phyloP scores from a whole-genome alignment of 2,113 vertebrate genomes.

The Upupa epops region DNA sequence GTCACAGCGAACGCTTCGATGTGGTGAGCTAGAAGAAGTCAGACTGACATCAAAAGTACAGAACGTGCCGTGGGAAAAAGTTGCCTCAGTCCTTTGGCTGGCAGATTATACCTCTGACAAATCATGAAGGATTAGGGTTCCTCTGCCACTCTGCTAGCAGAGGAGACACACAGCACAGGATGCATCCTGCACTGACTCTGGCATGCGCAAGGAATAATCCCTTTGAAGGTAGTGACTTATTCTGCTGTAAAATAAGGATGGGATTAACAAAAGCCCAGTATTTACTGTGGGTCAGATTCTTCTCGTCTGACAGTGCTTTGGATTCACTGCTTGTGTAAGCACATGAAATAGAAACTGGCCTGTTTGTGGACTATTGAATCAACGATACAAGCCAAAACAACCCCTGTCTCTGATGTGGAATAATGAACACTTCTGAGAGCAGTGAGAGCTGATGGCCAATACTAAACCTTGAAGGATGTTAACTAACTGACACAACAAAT shows the following conservation, averaged over 20 bases:
- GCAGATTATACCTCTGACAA: neutral
- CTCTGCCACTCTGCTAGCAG: neutral
- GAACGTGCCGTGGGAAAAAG: constrained; percentile 47
- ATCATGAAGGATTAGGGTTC: constrained; percentile 48
- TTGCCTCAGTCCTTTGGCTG: constrained; percentile 36
- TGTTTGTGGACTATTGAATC: constrained; percentile 41
- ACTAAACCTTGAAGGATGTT: neutral
- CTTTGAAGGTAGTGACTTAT: constrained; percentile 32
- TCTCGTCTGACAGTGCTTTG: constrained; percentile 34
- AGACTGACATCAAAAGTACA: constrained; percentile 52
- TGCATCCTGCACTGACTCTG: neutral
- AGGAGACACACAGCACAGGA: neutral
- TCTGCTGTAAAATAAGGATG: constrained; percentile 23
- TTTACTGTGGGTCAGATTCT: neutral
- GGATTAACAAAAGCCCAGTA: constrained; percentile 43
- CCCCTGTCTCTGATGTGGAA: neutral
- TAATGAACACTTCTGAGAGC: neutral
- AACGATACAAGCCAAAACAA: neutral
- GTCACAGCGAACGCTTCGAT: constrained; percentile 40
- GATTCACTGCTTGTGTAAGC: constrained; percentile 33
- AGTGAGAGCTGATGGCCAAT: neutral
- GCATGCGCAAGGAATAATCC: constrained; percentile 14
- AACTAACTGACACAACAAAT: neutral
- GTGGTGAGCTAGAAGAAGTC: constrained; percentile 56
- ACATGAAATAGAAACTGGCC: neutral